phyloP scores from a whole-genome alignment of 2,888 invertebrate genomes.

The Xanthostigma xanthostigma region DNA sequence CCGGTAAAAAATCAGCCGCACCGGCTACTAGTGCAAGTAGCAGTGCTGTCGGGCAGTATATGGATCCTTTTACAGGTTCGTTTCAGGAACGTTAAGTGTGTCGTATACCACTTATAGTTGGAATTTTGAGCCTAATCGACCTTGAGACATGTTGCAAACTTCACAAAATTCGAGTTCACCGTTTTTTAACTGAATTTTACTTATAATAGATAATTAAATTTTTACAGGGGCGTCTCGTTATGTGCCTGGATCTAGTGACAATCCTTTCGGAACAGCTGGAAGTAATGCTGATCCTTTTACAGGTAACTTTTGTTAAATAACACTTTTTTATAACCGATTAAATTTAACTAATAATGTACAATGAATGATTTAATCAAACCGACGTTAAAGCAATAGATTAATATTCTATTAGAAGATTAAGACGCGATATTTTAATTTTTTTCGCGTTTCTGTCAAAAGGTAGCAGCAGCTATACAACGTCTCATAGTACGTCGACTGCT shows the following conservation, averaged over 20 bases:
- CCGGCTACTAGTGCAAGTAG: constrained; percentile 22
- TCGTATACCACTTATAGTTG: too few relatives aligned
- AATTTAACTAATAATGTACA: too few relatives aligned
- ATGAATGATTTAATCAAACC: too few relatives aligned
- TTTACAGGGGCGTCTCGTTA: constrained; percentile 32
- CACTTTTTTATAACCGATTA: background rate
- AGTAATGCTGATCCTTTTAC: constrained; percentile 42
- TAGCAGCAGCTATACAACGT: constrained; percentile 25
- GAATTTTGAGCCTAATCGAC: too few relatives aligned
- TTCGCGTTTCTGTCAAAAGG: constrained; percentile 15
- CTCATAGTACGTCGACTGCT: constrained; percentile 22
- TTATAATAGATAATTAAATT: too few relatives aligned
- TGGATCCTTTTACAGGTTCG: constrained; percentile 53
- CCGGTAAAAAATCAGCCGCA: constrained; percentile 17
- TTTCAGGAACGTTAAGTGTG: background rate
- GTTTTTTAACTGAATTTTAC: background rate
- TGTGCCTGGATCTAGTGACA: constrained; percentile 34
- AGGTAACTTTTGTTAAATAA: constrained; percentile 23
- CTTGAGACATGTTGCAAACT: too few relatives aligned
- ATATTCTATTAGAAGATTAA: too few relatives aligned
- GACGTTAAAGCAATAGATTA: too few relatives aligned
- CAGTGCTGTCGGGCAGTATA: constrained; percentile 28
- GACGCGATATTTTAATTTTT: too few relatives aligned
- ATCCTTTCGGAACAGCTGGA: constrained; percentile 17
- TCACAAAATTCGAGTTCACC: background rate